Base-by-base conservation (phyloP, 2,113 vertebrate species). In the Peucedramus taeniatus region DNA sequence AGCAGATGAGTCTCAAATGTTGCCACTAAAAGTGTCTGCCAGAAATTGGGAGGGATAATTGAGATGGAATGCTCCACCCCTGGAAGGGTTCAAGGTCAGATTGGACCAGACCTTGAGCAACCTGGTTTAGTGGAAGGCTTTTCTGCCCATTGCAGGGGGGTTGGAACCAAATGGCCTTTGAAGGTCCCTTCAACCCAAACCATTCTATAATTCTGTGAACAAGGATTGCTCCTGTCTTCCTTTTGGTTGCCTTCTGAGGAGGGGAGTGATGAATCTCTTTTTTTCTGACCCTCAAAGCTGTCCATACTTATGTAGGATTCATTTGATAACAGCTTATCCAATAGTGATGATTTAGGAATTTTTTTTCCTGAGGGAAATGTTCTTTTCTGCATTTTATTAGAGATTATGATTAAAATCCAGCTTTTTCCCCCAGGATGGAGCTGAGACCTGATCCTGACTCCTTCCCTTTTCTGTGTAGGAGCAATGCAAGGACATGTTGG, bases 311-410 rank as follows among this genome's bases (percentile, higher is more conserved):
- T 45, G 11, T 8, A n/a, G 9, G 20, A 40, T 65, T 87, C 3
- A 22, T 63, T 33, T 65, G 16, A 7, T n/a, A 28, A 22, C 0
- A 21, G 37, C 21, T 91, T 16, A 81, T 81, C 13, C 56, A 54
- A 2, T 7, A 40, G 13, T 15, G 20, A 37, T 37, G 40, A n/a
- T 75, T 83, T 50, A 23, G 13, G 4, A 2, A n/a, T 70, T 60
- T 83, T 33, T 53, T 47, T 39, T 4, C 6, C 26, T 37, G 47
- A 26, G 15, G n/a, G 45, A 78, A 60, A 42, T 6, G 4, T 5
- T 10, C 11, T 75, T 10, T 63, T 53, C 26, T 45, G 9, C 1
- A 4, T 39, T 26, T 40, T 2, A 0, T 6, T 22, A 14, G 31
- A 50, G 11, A 18, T 21, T 61, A 24, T 11, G 9, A 12, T 14